These are phyloP conservation scores for Cyprinodon tularosa DNA, from an alignment of 2,113 vertebrate genomes.

Conservation along the genomic window DNA sequence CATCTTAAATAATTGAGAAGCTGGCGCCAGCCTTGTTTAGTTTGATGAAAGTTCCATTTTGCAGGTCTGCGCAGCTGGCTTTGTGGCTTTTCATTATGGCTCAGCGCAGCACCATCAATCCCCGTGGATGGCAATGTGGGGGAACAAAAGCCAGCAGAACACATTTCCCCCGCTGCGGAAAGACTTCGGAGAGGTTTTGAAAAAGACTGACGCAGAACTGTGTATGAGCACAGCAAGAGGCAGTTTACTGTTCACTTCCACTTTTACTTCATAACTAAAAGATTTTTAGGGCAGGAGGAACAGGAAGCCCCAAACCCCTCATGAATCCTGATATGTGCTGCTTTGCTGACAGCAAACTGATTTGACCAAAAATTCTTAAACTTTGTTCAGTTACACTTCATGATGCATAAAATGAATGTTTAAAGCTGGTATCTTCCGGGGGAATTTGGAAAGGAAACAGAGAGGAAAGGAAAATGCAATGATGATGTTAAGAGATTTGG, in stretches of 20 bases:
- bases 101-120: slow-evolving; percentile 44
- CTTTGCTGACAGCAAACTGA: slow-evolving; percentile 14
- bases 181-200: slow-evolving; percentile 41
- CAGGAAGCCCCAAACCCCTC: slow-evolving; percentile 14
- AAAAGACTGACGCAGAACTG: slow-evolving; percentile 24
- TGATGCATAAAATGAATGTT: background rate
- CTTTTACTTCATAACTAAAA: slow-evolving; percentile 20
- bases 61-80: slow-evolving; percentile 47
- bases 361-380: slow-evolving; percentile 13
- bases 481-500: no score
- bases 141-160: slow-evolving; percentile 50
- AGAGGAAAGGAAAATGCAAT: no score
- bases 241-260: slow-evolving; percentile 14
- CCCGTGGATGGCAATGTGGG: slow-evolving; percentile 44
- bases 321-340: slow-evolving; percentile 18
- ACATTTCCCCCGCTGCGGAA: slow-evolving; percentile 37
- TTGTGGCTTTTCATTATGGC: slow-evolving; percentile 54
- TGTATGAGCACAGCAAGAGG: slow-evolving; percentile 35
- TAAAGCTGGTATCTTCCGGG: background rate
- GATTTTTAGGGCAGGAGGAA: slow-evolving; percentile 6
- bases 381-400: background rate
- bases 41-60: slow-evolving; percentile 68
- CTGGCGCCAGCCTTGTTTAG: slow-evolving; percentile 58
- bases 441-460: no score
- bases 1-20: slow-evolving; percentile 72